phyloP scores from a whole-genome alignment of 2,797 vertebrate species.

The Alcedo quadribrachys region DNA sequence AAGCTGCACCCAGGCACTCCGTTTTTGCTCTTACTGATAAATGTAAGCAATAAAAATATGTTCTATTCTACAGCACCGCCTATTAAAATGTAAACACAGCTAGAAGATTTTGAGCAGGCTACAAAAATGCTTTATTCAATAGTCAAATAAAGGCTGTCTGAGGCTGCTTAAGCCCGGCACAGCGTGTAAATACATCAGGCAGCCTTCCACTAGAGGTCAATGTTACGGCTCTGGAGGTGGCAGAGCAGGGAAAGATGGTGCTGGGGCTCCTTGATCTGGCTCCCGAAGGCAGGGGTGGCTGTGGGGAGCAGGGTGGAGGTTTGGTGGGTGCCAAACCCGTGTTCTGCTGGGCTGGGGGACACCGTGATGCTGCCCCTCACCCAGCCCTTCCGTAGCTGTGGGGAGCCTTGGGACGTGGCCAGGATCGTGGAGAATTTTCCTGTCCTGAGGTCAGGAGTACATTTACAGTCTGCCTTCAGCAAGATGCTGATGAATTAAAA shows the following conservation, averaged over 20 bases:
- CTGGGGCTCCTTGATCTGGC: not conserved
- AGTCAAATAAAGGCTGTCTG: conserved; percentile 16
- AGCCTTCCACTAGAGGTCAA: not conserved
- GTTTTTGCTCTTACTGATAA: conserved; percentile 52
- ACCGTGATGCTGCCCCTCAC: rapidly evolving
- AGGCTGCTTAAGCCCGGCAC: not conserved
- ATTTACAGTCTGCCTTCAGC: not conserved
- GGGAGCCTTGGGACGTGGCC: rapidly evolving
- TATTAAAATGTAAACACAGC: conserved; percentile 78
- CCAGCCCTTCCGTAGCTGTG: rapidly evolving
- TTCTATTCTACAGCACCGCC: conserved; percentile 61
- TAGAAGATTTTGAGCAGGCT: conserved; percentile 65
- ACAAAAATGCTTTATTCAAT: conserved; percentile 76
- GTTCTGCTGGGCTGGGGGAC: not conserved
- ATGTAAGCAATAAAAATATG: conserved; percentile 68
- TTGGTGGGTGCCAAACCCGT: rapidly evolving
- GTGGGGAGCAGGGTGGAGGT: rapidly evolving
- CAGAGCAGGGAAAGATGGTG: not conserved
- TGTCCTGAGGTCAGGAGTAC: not conserved
- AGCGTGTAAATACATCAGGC: not conserved
- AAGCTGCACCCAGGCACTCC: not conserved
- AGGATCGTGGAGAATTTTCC: rapidly evolving
- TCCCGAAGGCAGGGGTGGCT: rapidly evolving
- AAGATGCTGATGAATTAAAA: conserved; percentile 32
- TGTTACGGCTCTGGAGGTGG: rapidly evolving